These are phyloP conservation scores for Hydrochoerus hydrochaeris DNA, from an alignment of 2,113 vertebrate species.

Conservation along the genomic window DNA sequence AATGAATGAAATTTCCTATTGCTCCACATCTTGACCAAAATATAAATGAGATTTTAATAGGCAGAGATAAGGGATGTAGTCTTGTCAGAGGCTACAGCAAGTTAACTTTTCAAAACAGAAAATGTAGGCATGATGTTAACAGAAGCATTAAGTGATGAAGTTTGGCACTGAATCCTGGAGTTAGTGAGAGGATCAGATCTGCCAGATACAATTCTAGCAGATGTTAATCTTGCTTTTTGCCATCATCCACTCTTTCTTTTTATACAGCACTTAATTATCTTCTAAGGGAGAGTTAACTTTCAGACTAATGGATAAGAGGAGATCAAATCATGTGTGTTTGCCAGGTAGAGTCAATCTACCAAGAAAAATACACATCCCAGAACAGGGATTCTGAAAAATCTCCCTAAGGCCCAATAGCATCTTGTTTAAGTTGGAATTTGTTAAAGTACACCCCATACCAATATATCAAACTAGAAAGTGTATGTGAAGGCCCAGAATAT, in stretches of 20 bases:
- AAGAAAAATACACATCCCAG: neutral
- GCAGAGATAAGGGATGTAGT: neutral
- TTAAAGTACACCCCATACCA: neutral
- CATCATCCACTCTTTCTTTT: neutral
- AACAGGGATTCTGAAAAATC: neutral
- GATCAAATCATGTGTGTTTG: neutral
- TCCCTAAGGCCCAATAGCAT: neutral
- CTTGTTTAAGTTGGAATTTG: neutral
- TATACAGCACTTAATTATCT: neutral
- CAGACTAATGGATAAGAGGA: neutral
- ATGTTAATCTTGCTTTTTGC: neutral
- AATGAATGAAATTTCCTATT: neutral
- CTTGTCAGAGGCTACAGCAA: neutral
- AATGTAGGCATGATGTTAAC: neutral
- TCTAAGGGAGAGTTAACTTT: neutral
- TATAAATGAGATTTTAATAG: neutral
- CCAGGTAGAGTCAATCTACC: neutral
- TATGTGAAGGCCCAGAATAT: neutral
- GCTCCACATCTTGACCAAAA: neutral
- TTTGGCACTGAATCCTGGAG: neutral
- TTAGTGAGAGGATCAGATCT: neutral
- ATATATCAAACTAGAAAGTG: neutral
- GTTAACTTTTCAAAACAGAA: neutral
- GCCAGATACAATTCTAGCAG: neutral
- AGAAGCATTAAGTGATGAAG: neutral